Percentiles rank a stretch among this genome's conserved stretches.
These are phyloP conservation scores for Drosophila mayri DNA, from an alignment of 1,140 invertebrate genomes.

Conservation along the genomic window DNA sequence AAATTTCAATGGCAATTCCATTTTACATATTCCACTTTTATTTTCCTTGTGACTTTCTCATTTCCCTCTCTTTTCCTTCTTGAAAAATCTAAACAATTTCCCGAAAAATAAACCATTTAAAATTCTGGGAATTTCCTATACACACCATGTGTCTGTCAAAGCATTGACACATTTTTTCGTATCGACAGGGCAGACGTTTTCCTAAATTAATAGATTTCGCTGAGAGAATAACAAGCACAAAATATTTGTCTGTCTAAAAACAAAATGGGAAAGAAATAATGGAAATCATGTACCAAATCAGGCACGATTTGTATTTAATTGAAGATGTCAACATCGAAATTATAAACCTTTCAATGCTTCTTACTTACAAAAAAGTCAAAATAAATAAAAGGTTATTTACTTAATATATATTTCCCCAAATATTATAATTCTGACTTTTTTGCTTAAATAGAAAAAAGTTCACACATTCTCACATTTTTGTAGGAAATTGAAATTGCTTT, in stretches of 20 bases:
- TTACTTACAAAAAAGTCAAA: neutral
- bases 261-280: neutral
- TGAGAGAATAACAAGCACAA: neutral
- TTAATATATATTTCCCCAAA: neutral
- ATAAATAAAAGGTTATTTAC: neutral
- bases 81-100: neutral
- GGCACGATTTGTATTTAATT: neutral
- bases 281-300: neutral
- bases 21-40: neutral
- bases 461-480: neutral
- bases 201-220: constrained; percentile 8
- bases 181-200: constrained; percentile 12
- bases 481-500: constrained; percentile 49
- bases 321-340: neutral
- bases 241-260: neutral
- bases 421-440: neutral
- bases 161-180: constrained; percentile 18
- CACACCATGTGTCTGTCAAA: constrained; percentile 2
- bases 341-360: neutral
- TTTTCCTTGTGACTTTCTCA: neutral
- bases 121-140: constrained; percentile 5
- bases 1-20: neutral
- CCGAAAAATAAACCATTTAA: neutral
- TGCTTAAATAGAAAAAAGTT: neutral
- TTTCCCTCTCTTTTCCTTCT: too few relatives aligned